A percentile compares a stretch with the other conserved stretches of the same genome.
Evolutionary conservation across 92 coral and sea anemone genomes (phyloP).

Genomic region (Heliopora coerulea): DNA sequence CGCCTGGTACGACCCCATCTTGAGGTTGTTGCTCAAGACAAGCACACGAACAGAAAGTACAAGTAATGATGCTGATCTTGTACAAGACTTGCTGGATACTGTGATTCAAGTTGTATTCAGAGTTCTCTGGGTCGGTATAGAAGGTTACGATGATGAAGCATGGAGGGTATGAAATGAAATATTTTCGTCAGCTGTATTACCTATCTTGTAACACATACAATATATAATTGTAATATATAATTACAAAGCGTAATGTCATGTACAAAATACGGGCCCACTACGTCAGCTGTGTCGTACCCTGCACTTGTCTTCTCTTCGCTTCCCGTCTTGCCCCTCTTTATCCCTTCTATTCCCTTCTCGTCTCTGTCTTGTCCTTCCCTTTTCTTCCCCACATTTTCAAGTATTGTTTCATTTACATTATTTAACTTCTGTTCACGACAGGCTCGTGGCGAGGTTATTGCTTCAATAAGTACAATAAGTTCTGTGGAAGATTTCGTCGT

Average conservation of each 20-base stretch:
- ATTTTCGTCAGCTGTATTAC: background rate
- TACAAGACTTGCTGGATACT: constrained; percentile 65
- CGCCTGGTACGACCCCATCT: constrained; percentile 37
- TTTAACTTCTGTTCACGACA: background rate
- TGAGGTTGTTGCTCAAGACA: constrained; percentile 25
- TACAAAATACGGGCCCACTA: too few relatives aligned
- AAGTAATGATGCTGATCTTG: background rate
- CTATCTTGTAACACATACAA: too few relatives aligned
- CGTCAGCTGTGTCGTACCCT: too few relatives aligned
- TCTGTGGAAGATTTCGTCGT: constrained; percentile 72
- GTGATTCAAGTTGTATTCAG: constrained; percentile 80
- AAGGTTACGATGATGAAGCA: constrained; percentile 75
- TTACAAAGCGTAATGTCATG: too few relatives aligned
- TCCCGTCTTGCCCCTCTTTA: background rate
- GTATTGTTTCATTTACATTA: background rate
- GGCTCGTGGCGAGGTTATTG: constrained; percentile 78
- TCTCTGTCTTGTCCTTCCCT: background rate
- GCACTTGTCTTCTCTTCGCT: background rate
- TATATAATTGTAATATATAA: too few relatives aligned
- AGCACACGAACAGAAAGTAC: background rate
- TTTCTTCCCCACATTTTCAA: background rate
- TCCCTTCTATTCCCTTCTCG: background rate
- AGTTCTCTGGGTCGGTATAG: constrained; percentile 89
- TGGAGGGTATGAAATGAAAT: constrained; percentile 68
- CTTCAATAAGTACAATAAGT: constrained; percentile 81